Evolutionary conservation across 2,113 vertebrate species (phyloP).

Genomic region (Elephas maximus): DNA sequence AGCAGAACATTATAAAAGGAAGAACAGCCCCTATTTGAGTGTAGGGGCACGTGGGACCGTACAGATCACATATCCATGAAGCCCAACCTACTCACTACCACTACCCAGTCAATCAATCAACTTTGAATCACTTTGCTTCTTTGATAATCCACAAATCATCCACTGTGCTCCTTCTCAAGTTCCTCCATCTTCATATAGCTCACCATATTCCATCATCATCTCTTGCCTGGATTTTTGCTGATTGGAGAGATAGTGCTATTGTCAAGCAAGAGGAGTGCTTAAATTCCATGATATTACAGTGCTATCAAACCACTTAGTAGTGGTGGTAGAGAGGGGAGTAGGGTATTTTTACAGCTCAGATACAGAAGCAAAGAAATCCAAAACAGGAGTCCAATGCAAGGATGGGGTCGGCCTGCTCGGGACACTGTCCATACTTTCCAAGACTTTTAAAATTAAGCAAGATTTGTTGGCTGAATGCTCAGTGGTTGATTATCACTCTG

Average conservation of each 20-base stretch:
- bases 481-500: not conserved
- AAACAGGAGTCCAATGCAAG: not conserved
- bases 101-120: not conserved
- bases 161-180: not conserved
- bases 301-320: not conserved
- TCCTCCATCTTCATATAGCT: not conserved
- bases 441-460: not conserved
- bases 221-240: not conserved
- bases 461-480: not conserved
- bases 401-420: not conserved
- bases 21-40: not conserved
- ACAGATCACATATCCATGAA: not conserved
- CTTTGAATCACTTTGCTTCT: not conserved
- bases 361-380: not conserved
- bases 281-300: not conserved
- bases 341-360: accelerated
- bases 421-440: not conserved
- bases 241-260: not conserved
- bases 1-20: not conserved
- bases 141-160: not conserved
- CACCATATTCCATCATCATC: not conserved
- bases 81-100: accelerated
- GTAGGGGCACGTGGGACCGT: accelerated
- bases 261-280: not conserved
- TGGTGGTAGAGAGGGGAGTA: accelerated